Percentiles rank a stretch among this genome's conserved stretches.
phyloP scores from a whole-genome alignment of 2,113 vertebrate species.

The Nesoenas mayeri region DNA sequence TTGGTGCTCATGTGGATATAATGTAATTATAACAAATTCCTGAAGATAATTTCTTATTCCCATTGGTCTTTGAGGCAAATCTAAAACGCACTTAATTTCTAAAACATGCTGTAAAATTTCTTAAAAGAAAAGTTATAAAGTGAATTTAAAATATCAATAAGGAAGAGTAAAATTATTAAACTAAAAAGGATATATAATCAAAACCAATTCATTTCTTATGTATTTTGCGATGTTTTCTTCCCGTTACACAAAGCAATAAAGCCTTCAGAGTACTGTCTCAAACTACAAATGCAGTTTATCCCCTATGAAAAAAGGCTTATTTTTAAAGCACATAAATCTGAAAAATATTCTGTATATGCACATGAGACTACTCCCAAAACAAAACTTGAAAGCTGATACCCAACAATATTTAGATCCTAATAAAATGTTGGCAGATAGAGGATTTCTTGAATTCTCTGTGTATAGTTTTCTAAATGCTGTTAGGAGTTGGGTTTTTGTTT shows the following conservation, averaged over 20 bases:
- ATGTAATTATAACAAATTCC: slow-evolving; percentile 67
- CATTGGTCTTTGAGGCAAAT: not conserved
- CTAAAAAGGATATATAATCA: not conserved
- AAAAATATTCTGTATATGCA: not conserved
- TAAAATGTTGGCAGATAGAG: not conserved
- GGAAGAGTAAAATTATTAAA: not conserved
- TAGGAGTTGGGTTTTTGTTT: not conserved
- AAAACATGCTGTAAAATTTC: not conserved
- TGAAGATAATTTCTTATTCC: slow-evolving; percentile 29
- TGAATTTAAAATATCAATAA: not conserved
- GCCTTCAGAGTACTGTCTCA: not conserved
- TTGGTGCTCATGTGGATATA: slow-evolving; percentile 60
- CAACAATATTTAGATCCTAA: not conserved
- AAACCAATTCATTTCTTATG: not conserved
- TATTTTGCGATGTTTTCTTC: not conserved
- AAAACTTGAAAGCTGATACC: not conserved
- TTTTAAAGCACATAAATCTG: not conserved
- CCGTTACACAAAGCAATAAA: not conserved
- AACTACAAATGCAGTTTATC: not conserved
- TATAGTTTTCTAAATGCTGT: not conserved
- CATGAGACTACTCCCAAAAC: not conserved
- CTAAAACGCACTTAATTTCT: not conserved
- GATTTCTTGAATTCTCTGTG: not conserved
- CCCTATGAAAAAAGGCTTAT: not conserved
- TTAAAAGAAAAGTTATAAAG: not conserved